Conservation (phyloP, 2,113 vertebrate genomes). For the Boleophthalmus pectinirostris region DNA sequence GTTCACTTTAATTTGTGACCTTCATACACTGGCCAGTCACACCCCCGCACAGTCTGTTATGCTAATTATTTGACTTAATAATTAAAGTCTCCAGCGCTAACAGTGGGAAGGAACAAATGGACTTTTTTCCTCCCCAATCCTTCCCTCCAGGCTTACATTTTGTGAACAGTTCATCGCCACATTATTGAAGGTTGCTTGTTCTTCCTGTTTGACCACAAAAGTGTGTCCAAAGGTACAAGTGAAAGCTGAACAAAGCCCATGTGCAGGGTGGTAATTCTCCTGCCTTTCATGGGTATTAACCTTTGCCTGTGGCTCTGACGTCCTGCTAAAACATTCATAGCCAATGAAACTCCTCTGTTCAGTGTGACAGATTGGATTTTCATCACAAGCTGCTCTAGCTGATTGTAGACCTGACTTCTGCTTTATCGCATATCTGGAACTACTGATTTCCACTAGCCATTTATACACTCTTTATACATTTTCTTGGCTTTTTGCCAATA, state of each 20-base stretch:
- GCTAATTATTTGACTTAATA: conserved; percentile 3
- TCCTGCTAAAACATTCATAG: conserved; percentile 64
- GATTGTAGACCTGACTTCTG: conserved; percentile 22
- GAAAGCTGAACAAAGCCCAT: conserved; percentile 22
- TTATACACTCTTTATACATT: conserved; percentile 17
- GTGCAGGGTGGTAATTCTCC: conserved; percentile 14
- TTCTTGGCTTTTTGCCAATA: conserved; percentile 21
- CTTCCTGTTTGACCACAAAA: conserved; percentile 2
- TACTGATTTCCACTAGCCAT: conserved; percentile 8
- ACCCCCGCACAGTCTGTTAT: background rate
- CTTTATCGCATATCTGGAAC: background rate
- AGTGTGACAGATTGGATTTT: conserved; percentile 60
- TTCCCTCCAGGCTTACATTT: background rate
- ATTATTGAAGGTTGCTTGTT: conserved; percentile 22
- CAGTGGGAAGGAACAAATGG: background rate
- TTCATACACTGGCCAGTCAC: background rate
- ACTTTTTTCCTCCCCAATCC: background rate
- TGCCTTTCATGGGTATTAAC: conserved; percentile 35
- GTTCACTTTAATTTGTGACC: conserved; percentile 17
- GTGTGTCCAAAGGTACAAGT: conserved; percentile 7
- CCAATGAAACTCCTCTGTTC: conserved; percentile 47
- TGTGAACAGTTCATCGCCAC: background rate
- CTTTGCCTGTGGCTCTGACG: conserved; percentile 32
- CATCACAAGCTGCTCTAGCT: conserved; percentile 29
- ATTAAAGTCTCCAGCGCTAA: background rate